These are phyloP conservation scores for Deroptyus accipitrinus DNA, from an alignment of 2,113 vertebrate species.

Conservation along the genomic window DNA sequence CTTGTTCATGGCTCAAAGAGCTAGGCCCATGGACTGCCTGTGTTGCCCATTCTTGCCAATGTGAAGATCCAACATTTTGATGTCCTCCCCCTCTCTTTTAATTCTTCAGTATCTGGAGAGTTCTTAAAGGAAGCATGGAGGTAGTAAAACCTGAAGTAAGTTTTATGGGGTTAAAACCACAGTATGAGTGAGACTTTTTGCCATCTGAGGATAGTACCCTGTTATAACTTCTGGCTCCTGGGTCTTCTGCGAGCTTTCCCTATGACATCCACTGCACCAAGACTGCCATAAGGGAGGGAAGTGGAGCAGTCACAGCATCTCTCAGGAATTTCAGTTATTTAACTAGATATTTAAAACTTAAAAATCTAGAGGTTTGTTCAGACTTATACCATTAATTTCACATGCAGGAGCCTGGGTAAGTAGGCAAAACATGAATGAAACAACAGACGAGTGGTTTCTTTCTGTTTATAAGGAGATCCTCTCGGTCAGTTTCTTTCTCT, in stretches of 20 bases:
- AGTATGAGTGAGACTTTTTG: fast-evolving
- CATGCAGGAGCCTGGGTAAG: neutral
- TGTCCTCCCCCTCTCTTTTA: neutral
- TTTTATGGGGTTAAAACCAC: neutral
- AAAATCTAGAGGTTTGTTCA: neutral
- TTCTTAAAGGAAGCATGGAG: neutral
- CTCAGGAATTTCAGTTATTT: neutral
- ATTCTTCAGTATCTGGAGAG: neutral
- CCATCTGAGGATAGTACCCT: neutral
- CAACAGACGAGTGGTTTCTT: neutral
- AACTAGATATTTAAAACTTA: neutral
- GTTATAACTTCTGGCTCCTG: neutral
- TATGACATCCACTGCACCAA: fast-evolving
- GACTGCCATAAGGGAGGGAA: neutral
- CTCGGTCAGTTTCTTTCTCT: neutral
- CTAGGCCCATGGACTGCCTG: neutral
- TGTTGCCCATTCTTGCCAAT: fast-evolving
- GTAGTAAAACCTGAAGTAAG: neutral
- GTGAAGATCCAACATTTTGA: neutral
- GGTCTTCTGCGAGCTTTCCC: neutral
- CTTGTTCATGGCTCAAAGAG: fast-evolving
- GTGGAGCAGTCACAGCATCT: neutral
- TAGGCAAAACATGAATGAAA: neutral
- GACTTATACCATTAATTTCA: neutral
- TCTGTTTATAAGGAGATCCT: neutral